phyloP scores from a whole-genome alignment of 2,113 vertebrate species.

The Gopherus evgoodei region DNA sequence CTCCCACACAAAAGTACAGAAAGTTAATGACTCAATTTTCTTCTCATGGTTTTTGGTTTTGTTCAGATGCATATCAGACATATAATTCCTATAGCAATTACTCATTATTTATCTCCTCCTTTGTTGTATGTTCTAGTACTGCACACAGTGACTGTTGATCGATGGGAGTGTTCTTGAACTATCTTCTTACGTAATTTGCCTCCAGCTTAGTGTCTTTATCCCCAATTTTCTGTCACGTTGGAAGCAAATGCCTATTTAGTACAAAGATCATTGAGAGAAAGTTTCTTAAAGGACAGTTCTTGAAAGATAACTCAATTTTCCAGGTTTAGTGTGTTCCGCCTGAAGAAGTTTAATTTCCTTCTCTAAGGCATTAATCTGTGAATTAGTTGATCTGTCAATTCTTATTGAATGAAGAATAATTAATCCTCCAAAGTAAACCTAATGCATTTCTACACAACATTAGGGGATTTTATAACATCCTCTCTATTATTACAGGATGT shows the following conservation, averaged over 20 bases:
- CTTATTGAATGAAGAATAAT: neutral
- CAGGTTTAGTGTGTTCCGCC: neutral
- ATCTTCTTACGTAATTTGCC: neutral
- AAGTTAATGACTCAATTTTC: neutral
- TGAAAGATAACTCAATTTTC: neutral
- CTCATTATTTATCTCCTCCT: neutral
- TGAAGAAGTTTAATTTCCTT: neutral
- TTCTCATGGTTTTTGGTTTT: neutral
- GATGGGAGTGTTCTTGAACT: neutral
- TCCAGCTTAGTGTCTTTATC: neutral
- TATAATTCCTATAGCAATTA: neutral
- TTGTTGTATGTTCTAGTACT: neutral
- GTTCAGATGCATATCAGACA: neutral
- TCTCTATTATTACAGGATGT: neutral
- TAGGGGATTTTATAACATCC: neutral
- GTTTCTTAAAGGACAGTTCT: neutral
- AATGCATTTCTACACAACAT: neutral
- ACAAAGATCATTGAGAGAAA: neutral
- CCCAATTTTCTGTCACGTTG: neutral
- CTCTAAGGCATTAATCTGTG: neutral
- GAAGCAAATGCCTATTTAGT: neutral
- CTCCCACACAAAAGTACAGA: neutral
- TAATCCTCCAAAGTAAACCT: slow-evolving; percentile 1
- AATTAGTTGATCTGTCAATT: neutral
- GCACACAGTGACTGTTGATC: neutral